These are phyloP conservation scores for Motacilla tschutschensis DNA, from an alignment of 2,113 vertebrate genomes.

Conservation along the genomic window DNA sequence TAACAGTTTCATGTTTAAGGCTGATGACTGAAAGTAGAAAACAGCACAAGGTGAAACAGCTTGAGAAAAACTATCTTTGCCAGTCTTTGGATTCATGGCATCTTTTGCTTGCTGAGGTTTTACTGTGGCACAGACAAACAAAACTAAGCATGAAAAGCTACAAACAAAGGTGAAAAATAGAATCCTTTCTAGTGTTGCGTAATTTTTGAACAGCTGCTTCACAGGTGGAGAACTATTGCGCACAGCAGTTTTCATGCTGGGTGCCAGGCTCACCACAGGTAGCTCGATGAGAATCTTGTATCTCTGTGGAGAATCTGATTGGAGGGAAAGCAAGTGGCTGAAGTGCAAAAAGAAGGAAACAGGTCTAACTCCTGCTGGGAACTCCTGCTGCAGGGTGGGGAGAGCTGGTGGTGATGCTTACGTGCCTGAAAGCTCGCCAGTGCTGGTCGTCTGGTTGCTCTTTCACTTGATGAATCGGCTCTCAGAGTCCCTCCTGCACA, in stretches of 20 bases:
- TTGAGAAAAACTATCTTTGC: neutral
- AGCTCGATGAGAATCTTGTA: neutral
- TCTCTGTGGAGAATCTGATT: neutral
- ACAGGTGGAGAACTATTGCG: neutral
- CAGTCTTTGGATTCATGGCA: neutral
- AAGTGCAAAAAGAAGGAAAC: slow-evolving; percentile 1
- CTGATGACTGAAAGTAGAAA: neutral
- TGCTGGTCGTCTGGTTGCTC: neutral
- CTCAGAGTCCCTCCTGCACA: neutral
- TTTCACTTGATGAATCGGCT: slow-evolving; percentile 1
- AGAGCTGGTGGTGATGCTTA: neutral
- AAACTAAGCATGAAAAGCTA: neutral
- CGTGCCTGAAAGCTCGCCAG: slow-evolving; percentile 36
- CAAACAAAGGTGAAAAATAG: neutral
- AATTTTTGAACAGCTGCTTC: neutral
- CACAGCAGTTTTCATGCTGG: neutral
- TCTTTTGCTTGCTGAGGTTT: neutral
- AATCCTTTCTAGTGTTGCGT: neutral
- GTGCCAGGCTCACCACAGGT: neutral
- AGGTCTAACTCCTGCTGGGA: slow-evolving; percentile 6
- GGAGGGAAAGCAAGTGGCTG: slow-evolving; percentile 1
- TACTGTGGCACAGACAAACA: neutral
- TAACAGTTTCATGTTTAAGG: neutral
- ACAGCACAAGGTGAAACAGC: neutral
- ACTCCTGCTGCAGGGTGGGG: neutral